phyloP scores from a whole-genome alignment of 2,113 vertebrate genomes.

The Thamnaconus septentrionalis region DNA sequence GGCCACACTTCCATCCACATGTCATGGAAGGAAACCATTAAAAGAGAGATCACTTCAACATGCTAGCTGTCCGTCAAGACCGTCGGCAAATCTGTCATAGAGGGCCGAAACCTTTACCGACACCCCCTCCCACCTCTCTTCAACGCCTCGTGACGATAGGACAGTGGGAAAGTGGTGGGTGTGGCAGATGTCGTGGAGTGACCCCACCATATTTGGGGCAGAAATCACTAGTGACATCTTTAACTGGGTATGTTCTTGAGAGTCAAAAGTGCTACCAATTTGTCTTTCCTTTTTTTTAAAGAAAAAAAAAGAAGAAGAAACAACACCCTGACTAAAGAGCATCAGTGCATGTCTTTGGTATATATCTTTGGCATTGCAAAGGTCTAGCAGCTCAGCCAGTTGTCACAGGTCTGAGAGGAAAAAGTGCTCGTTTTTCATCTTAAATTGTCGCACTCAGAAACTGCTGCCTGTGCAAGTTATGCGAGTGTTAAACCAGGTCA shows the following conservation, averaged over 20 bases:
- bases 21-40: slow-evolving; percentile 5
- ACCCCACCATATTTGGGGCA: slow-evolving; percentile 67
- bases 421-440: no score
- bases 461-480: slow-evolving; percentile 24
- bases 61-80: slow-evolving; percentile 48
- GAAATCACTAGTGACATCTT: no score
- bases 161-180: slow-evolving; percentile 9
- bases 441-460: not conserved
- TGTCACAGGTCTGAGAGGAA: no score
- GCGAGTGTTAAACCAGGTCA: slow-evolving; percentile 25
- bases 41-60: slow-evolving; percentile 15
- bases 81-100: slow-evolving; percentile 47
- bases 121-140: not conserved
- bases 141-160: not conserved
- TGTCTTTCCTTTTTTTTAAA: no score
- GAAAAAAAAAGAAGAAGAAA: no score
- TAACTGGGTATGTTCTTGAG: no score
- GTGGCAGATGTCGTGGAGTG: slow-evolving; percentile 34
- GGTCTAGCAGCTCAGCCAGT: not conserved
- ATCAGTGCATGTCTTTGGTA: not conserved
- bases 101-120: slow-evolving; percentile 31
- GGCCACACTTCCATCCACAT: not conserved
- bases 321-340: not conserved
- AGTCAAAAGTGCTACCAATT: no score
- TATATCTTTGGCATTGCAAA: not conserved